Evolutionary conservation across 2,888 invertebrate species (phyloP), one percentile per base, ranked within the genome.

Genomic region (Drepana falcataria): DNA sequence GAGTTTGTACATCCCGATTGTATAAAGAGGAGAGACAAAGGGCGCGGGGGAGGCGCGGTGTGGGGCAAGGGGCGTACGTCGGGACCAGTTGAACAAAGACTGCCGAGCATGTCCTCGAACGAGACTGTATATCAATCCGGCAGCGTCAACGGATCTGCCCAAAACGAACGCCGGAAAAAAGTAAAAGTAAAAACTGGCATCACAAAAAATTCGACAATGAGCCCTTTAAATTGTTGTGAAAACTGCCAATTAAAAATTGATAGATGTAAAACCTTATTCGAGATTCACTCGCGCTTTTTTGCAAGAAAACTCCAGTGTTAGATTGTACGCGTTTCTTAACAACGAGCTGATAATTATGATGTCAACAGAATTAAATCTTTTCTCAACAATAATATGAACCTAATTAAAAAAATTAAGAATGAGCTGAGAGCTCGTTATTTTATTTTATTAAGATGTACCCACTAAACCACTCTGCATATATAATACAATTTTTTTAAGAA

Each of bases 241-340:
- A 90, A 84, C 83, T 90, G 90, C 90, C 91, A 91, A 91, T 91
- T 91, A 91, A 89, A 90, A 85, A 87, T 85, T 90, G 86, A 90
- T 89, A 88, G 84, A 87, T 85, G 81, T 75, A 78, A 79, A 75
- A 68, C 68, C 65, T 67, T 76, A 70, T 77, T 71, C 53, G 49
- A 60, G 33, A 6, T 34, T 2, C 40, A 33, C 33, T 51, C 34
- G 34, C 49, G 51, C 48, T 40, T 53, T 56, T 51, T 58, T 55
- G 54, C 49, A 47, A 35, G 40, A 53, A 53, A 55, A 51, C 34
- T 21, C 35, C 33, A 51, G 51, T 51, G 40, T 51, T 49, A 49
- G 49, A 49, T 40, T 40, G 40, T 49, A 7, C n/a, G 2, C 35
- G 49, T 35, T 49, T 49, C 9, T 49, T 35, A 49, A 49, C n/a